Percentiles rank a stretch among this genome's conserved stretches.
Conservation (phyloP, 2,888 invertebrate species). For the Labia minor region DNA sequence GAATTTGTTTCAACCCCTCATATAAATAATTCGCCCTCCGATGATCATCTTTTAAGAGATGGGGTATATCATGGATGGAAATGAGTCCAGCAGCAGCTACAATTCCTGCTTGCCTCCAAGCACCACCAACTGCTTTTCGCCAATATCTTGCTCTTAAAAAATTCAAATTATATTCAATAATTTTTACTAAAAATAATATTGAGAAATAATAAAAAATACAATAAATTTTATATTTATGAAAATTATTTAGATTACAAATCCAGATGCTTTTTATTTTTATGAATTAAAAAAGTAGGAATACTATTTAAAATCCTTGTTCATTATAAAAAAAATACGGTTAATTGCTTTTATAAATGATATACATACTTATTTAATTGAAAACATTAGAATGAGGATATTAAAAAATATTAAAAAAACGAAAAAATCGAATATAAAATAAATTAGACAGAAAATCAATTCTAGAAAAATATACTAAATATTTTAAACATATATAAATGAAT, state of each 20-base stretch:
- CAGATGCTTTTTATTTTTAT: not conserved
- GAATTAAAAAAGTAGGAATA: no score
- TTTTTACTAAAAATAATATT: slow-evolving; percentile 16
- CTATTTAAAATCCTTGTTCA: no score
- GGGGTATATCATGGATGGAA: slow-evolving; percentile 67
- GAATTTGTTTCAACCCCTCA: not conserved
- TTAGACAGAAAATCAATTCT: no score
- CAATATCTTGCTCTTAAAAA: slow-evolving; percentile 57
- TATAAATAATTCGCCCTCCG: slow-evolving; percentile 41
- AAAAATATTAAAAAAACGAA: no score
- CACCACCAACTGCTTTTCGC: slow-evolving; percentile 85
- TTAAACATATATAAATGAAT: no score
- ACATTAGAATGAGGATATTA: no score
- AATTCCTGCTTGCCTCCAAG: slow-evolving; percentile 85
- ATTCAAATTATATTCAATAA: slow-evolving; percentile 14
- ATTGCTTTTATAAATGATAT: no score
- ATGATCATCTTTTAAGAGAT: slow-evolving; percentile 65
- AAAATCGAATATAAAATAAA: no score
- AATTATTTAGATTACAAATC: not conserved
- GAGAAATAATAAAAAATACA: not conserved
- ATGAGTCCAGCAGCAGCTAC: slow-evolving; percentile 82
- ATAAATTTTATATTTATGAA: no score
- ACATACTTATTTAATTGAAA: no score
- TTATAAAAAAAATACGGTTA: no score
- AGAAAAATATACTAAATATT: no score